phyloP scores from a whole-genome alignment of 2,113 vertebrate genomes.

The Lutjanus erythropterus region DNA sequence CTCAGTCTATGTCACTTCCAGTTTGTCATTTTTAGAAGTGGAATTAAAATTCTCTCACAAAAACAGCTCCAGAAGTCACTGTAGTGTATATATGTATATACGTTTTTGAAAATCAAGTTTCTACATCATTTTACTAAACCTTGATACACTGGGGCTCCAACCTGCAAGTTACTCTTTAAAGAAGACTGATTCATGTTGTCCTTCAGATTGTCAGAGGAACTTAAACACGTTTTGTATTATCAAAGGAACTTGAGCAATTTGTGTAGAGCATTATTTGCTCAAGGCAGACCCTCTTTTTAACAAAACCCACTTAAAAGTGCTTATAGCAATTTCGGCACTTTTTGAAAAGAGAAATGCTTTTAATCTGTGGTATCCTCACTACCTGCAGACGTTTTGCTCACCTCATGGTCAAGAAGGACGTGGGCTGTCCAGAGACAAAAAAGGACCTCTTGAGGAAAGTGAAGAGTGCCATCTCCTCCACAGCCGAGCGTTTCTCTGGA shows the following conservation, averaged over 20 bases:
- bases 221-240: no score
- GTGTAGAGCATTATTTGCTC: not conserved
- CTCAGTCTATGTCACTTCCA: no score
- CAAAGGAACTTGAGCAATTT: no score
- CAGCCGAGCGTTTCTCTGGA: conserved; percentile 97
- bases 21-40: no score
- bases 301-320: not conserved
- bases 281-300: not conserved
- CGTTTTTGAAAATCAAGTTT: no score
- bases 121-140: no score
- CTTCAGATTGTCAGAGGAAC: no score
- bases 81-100: no score
- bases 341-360: not conserved
- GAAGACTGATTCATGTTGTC: not conserved
- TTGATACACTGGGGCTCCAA: no score
- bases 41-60: no score
- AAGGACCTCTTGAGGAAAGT: conserved; percentile 97
- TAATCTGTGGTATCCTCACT: conserved; percentile 25
- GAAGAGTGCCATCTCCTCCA: conserved; percentile 97
- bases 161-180: no score
- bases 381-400: conserved; percentile 93
- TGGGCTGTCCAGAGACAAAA: conserved; percentile 95
- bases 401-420: conserved; percentile 96
- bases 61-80: no score
- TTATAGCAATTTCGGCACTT: not conserved